Percentiles rank a stretch among this genome's conserved stretches.
phyloP scores from a whole-genome alignment of 53 echinoderm and acorn worm species.

The Echinarachnius parma region DNA sequence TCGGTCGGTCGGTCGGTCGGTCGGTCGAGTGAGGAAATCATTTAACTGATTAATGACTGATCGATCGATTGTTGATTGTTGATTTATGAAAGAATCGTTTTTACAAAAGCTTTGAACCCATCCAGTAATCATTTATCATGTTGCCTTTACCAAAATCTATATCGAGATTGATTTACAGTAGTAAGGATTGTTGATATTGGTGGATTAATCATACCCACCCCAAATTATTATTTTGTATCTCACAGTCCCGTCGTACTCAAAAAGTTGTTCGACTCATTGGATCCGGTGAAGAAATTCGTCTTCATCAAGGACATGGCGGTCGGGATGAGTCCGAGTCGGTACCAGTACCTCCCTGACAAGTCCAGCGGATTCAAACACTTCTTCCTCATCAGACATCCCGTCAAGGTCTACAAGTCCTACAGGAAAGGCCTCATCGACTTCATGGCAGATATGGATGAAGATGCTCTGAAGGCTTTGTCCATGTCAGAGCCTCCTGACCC shows the following conservation, averaged over 20 bases:
- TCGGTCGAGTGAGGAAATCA: no score
- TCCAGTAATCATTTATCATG: no score
- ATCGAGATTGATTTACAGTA: no score
- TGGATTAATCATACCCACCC: no score
- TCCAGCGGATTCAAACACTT: conserved; percentile 30
- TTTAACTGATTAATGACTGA: no score
- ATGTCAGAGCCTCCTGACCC: not conserved
- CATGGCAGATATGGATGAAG: not conserved
- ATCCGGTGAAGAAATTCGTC: conserved; percentile 18
- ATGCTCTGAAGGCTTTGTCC: not conserved
- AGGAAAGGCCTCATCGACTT: conserved; percentile 3
- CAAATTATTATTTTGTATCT: not conserved
- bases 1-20: no score
- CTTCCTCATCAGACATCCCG: conserved; percentile 29
- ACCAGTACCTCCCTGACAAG: conserved; percentile 19
- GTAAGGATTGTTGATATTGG: no score
- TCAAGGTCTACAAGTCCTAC: conserved; percentile 29
- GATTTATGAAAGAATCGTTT: no score
- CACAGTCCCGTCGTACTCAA: conserved; percentile 26
- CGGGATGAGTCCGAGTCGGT: conserved; percentile 31
- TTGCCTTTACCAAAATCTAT: no score
- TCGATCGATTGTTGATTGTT: no score
- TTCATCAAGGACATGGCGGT: conserved; percentile 41
- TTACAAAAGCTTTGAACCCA: no score
- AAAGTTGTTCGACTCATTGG: conserved; percentile 12